Percentiles rank a stretch among this genome's conserved stretches.
Conservation (phyloP, 1,140 invertebrate species). For the Sitodiplosis mosellana region DNA sequence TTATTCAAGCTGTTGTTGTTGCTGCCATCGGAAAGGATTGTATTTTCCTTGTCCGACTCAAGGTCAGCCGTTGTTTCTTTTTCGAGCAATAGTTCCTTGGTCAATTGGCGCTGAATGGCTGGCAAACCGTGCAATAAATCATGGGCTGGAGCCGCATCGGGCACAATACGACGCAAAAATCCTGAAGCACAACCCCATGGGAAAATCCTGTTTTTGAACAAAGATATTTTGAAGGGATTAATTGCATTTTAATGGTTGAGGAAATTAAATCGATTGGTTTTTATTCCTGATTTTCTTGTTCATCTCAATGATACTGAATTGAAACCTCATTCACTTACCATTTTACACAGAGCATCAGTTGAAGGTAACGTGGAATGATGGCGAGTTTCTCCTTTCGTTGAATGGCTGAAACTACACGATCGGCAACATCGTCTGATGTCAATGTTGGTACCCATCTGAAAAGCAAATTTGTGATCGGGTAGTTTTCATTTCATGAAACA, state of each 20-base stretch:
- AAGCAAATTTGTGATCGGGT: conserved; percentile 10
- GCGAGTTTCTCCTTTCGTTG: conserved; percentile 59
- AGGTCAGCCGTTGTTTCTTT: not conserved
- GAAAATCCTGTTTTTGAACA: conserved; percentile 34
- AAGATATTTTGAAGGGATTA: conserved; percentile 5
- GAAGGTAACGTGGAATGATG: conserved; percentile 55
- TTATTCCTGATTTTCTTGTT: conserved; percentile 10
- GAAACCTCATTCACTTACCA: conserved; percentile 36
- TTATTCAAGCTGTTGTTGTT: too few species aligned
- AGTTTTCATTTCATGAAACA: too few species aligned
- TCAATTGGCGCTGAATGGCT: not conserved
- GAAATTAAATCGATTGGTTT: conserved; percentile 17
- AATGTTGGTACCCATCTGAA: conserved; percentile 62
- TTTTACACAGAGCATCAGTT: conserved; percentile 43
- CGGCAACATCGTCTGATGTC: conserved; percentile 69
- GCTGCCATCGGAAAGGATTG: too few species aligned
- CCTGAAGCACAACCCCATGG: conserved; percentile 44
- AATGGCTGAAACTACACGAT: conserved; percentile 64
- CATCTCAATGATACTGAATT: not conserved
- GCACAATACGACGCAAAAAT: conserved; percentile 40
- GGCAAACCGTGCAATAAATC: not conserved
- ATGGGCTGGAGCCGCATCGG: conserved; percentile 37
- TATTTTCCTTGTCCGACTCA: too few species aligned
- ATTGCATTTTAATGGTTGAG: too few species aligned
- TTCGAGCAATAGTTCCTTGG: not conserved